phyloP scores from a whole-genome alignment of 1,140 invertebrate genomes.

The Drosophila insularis region DNA sequence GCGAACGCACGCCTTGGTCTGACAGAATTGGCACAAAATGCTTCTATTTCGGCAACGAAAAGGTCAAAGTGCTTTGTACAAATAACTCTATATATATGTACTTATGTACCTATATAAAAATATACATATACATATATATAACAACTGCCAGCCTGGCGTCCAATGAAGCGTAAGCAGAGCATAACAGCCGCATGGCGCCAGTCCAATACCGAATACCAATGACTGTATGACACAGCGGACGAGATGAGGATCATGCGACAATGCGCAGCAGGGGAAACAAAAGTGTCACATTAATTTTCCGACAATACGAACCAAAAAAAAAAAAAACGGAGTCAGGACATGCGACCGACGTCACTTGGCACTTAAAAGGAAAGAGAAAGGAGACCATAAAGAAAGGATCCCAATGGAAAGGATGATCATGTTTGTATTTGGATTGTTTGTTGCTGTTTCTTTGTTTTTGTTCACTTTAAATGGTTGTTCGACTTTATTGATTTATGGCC shows the following conservation, averaged over 20 bases:
- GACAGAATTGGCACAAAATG: constrained; percentile 75
- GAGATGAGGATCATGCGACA: constrained; percentile 18
- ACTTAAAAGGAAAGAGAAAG: constrained; percentile 41
- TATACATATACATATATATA: constrained; percentile 21
- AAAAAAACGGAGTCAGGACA: constrained; percentile 41
- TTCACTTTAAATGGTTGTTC: constrained; percentile 71
- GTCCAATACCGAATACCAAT: constrained; percentile 55
- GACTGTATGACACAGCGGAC: constrained; percentile 4
- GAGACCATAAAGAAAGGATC: constrained; percentile 33
- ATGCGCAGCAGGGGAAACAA: constrained; percentile 36
- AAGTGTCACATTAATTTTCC: constrained; percentile 62
- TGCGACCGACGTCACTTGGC: constrained; percentile 61
- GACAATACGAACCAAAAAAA: neutral
- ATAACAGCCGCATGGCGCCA: constrained; percentile 54
- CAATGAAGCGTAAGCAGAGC: constrained; percentile 41
- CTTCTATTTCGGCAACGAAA: constrained; percentile 64
- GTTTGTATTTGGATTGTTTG: constrained; percentile 26
- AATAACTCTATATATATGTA: neutral
- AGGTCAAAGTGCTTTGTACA: constrained; percentile 64
- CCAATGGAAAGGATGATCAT: constrained; percentile 4
- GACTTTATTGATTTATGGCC: constrained; percentile 44
- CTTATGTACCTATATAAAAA: neutral
- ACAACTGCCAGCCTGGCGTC: constrained; percentile 31
- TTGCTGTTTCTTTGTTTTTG: constrained; percentile 62
- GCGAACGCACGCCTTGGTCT: constrained; percentile 37